Base-by-base conservation (phyloP, 1,140 invertebrate species). In the Drosophila novamexicana region DNA sequence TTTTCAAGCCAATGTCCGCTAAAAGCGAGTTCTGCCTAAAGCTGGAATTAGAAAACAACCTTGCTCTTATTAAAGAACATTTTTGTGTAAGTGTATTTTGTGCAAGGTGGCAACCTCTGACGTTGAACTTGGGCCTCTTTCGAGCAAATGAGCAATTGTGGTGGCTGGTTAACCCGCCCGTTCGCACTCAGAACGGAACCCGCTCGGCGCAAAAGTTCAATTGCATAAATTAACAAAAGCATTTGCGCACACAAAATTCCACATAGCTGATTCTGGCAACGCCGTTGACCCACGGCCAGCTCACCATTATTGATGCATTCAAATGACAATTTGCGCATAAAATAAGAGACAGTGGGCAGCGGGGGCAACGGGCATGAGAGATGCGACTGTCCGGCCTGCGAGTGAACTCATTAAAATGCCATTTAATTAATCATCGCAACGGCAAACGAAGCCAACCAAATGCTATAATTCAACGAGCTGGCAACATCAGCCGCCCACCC, bases 351-450 rank as follows among this genome's bases (percentile, higher is more conserved):
- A 3, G 62, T 12, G 50, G 12, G 18, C 32, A 7, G 10, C 4
- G 9, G 52, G 47, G 47, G 57, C 37, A 4, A 16, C 9, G 3
- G 10, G 9, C 3, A 8, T 40, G 57, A 47, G 14, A 12, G 36
- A 32, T 34, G 64, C 5, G 36, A 73, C 50, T 42, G 54, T n/a
- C 56, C 40, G 40, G 65, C 47, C 66, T 52, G 77, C 67, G 57
- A 81, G 82, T 86, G 82, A 86, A 86, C 82, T 86, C 82, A 86
- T 86, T 86, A 86, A 86, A 86, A 86, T 86, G 79, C 82, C 82
- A 86, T 86, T 86, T 86, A 86, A 86, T 86, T 86, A 86, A 86
- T 86, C 82, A 86, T 86, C 75, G 59, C 75, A 81, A 69, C 73
- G 65, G 47, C 42, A 36, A 59, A 58, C 72, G 72, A 59, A 83